These are phyloP conservation scores for Drosophila asahinai DNA, from an alignment of 1,140 invertebrate species.

Conservation along the genomic window DNA sequence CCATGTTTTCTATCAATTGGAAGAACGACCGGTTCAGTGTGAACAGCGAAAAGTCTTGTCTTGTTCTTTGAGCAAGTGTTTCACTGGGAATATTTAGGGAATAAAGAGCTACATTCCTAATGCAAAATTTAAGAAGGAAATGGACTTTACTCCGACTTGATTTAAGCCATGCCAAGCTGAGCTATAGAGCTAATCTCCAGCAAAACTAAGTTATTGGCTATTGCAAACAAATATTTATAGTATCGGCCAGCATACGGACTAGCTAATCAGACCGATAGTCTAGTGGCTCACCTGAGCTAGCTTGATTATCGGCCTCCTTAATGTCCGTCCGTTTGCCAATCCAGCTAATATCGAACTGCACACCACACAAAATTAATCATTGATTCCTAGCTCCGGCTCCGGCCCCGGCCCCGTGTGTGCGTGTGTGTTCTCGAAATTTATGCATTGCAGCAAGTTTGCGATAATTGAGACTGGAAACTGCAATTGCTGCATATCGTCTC, in stretches of 20 bases:
- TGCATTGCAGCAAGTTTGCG: constrained; percentile 68
- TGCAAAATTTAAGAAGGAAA: neutral
- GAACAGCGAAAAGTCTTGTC: neutral
- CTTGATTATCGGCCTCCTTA: constrained; percentile 13
- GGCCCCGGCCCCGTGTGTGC: neutral
- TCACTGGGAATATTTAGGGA: neutral
- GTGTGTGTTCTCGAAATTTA: constrained; percentile 60
- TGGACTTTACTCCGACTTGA: neutral
- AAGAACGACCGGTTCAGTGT: no score
- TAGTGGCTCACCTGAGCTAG: neutral
- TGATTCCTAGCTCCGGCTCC: constrained; percentile 27
- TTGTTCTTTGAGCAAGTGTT: neutral
- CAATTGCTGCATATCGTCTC: constrained; percentile 40
- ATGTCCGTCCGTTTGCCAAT: constrained; percentile 3
- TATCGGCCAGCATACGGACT: neutral
- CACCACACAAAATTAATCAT: constrained; percentile 75
- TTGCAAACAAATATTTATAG: constrained; percentile 7
- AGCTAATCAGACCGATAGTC: neutral
- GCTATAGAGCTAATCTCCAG: neutral
- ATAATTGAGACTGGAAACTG: constrained; percentile 60
- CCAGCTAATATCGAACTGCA: constrained; percentile 37
- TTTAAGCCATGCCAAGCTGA: no score
- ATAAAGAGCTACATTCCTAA: neutral
- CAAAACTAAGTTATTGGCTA: neutral
- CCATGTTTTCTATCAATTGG: constrained; percentile 54